These are phyloP conservation scores for Neomonachus schauinslandi DNA, from an alignment of 2,113 vertebrate genomes.

Conservation along the genomic window DNA sequence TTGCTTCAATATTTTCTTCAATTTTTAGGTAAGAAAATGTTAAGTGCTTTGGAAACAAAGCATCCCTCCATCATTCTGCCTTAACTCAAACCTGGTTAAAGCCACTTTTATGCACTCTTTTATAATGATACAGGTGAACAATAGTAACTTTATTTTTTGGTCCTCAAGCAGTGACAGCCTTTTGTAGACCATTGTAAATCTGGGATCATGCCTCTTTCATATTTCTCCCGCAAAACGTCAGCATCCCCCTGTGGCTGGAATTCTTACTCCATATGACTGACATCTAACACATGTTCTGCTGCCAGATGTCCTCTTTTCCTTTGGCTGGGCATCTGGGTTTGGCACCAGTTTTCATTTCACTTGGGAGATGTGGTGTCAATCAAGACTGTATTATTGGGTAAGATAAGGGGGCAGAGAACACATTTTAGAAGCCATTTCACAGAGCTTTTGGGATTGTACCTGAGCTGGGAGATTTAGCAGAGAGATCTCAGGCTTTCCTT, in stretches of 20 bases:
- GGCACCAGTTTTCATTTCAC: constrained; percentile 63
- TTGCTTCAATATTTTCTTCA: not conserved
- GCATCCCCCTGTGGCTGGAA: constrained; percentile 36
- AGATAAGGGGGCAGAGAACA: constrained; percentile 71
- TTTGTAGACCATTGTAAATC: constrained; percentile 56
- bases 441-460: not conserved
- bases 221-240: constrained; percentile 68
- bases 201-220: not conserved
- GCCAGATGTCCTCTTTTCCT: constrained; percentile 57
- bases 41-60: constrained; percentile 19
- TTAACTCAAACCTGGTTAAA: not conserved
- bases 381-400: constrained; percentile 55
- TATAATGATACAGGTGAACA: not conserved
- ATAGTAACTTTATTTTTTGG: not conserved
- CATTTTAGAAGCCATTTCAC: constrained; percentile 44
- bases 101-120: not conserved
- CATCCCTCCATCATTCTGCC: not conserved
- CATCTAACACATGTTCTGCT: constrained; percentile 52
- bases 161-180: constrained; percentile 9
- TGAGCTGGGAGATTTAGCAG: not conserved
- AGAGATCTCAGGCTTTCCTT: not conserved
- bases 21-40: not conserved
- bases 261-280: constrained; percentile 47
- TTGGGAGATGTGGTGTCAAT: constrained; percentile 67
- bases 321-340: constrained; percentile 61